phyloP scores from a whole-genome alignment of 1,140 invertebrate species.

The Yoshiicerus persimilis region DNA sequence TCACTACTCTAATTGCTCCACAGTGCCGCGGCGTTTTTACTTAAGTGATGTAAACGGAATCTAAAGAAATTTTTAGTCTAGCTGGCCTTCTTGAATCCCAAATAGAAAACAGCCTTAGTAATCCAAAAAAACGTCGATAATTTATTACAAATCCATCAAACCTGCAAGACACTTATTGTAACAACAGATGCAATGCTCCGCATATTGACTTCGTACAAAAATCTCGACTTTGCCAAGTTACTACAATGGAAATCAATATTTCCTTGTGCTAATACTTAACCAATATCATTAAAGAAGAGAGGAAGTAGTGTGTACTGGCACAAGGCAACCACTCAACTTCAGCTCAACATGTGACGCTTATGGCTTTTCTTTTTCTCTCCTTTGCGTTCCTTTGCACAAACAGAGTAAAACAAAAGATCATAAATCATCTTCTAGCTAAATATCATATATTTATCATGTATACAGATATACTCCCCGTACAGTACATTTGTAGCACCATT shows the following conservation, averaged over 20 bases:
- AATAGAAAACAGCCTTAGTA: background rate
- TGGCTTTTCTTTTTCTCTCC: background rate
- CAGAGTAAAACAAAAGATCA: slow-evolving; percentile 37
- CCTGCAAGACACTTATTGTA: background rate
- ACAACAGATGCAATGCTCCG: background rate
- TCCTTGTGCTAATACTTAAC: background rate
- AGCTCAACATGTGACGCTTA: slow-evolving; percentile 37
- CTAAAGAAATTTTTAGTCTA: background rate
- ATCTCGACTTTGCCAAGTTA: background rate
- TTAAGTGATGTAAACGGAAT: background rate
- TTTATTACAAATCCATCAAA: background rate
- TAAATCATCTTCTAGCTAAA: slow-evolving; percentile 30
- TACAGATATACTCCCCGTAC: too few relatives aligned
- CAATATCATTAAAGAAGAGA: background rate
- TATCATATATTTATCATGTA: background rate
- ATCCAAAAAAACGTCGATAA: background rate
- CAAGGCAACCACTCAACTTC: slow-evolving; percentile 28
- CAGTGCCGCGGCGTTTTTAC: background rate
- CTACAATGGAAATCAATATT: background rate
- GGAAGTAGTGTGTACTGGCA: background rate
- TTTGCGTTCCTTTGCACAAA: background rate
- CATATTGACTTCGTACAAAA: background rate
- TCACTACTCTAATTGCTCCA: background rate
- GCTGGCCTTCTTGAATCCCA: background rate
- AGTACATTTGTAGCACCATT: too few relatives aligned